Base-by-base conservation (phyloP, 2,888 invertebrate species). In the Acleris sparsana region DNA sequence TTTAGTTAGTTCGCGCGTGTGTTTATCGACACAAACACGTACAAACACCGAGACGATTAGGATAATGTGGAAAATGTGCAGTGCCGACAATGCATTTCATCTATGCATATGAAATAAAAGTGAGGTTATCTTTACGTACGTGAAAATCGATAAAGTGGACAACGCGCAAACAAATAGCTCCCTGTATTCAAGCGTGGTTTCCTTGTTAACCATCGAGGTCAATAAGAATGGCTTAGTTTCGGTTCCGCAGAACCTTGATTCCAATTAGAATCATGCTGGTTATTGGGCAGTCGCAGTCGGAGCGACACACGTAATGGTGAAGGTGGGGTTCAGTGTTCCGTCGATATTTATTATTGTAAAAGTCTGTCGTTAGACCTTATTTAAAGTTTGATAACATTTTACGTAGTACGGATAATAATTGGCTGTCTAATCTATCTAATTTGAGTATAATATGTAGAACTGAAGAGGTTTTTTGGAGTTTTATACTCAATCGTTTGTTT, bases 1-100 rank as follows among this genome's bases (percentile, higher is more conserved):
- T 66, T 64, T 71, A 70, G 74, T 80, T 87, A 88, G 88, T 89
- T 77, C 77, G 78, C 86, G 87, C 83, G 85, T 75, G 82, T 85
- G 84, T 80, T 85, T 72, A 62, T 62, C 53, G 61, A 60, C 33
- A 63, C 62, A 66, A 66, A 66, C 66, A 66, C 66, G 66, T 66
- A 44, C 57, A 33, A 53, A 59, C 22, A 52, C 25, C 66, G 33
- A 25, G 11, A 57, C 52, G 56, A 52, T 46, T 33, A 53, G 33
- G 20, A 60, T 39, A n/a, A 59, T 53, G 53, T 53, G 58, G 11
- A 58, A 52, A 44, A n/a, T 22, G 53, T 51, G 25, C 48, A 53
- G 59, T 64, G 53, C 25, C 20, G 13, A 17, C 48, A 53, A 17
- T 39, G 39, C 39, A 39, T 39, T 39, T 13, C 13, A 39, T 25